Evolutionary conservation across 1,140 invertebrate species (phyloP).

Genomic region (Ctenoplectra terminalis): DNA sequence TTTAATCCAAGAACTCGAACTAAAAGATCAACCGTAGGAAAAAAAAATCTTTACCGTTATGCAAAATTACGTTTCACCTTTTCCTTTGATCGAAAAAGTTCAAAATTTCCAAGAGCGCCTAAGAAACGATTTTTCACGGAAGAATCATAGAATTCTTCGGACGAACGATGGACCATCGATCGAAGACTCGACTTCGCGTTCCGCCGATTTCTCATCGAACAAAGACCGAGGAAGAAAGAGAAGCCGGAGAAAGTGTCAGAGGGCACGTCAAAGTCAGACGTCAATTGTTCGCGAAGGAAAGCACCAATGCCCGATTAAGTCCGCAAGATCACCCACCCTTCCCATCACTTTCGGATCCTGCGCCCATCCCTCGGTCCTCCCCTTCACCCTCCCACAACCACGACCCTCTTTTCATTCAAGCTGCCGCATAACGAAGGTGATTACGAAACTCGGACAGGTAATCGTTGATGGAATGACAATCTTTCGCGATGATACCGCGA

Average conservation of each 20-base stretch:
- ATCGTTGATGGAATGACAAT: background rate
- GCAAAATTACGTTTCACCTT: background rate
- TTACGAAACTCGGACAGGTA: constrained; percentile 20
- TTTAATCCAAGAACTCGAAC: background rate
- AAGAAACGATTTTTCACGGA: background rate
- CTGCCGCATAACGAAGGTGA: constrained; percentile 22
- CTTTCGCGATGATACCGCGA: background rate
- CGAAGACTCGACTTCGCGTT: background rate
- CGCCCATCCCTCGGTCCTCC: background rate
- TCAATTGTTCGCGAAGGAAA: constrained; percentile 51
- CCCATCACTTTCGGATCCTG: constrained; percentile 25
- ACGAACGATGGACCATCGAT: constrained; percentile 34
- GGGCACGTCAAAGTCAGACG: constrained; percentile 50
- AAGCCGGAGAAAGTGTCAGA: constrained; percentile 48
- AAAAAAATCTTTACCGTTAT: background rate
- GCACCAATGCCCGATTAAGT: constrained; percentile 53
- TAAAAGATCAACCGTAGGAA: background rate
- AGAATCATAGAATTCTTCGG: background rate
- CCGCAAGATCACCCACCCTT: constrained; percentile 51
- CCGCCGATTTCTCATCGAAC: constrained; percentile 32
- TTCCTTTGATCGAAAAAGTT: background rate
- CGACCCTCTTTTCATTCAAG: background rate
- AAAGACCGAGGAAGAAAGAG: constrained; percentile 38
- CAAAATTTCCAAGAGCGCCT: background rate
- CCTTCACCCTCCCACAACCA: background rate